Base-by-base conservation (phyloP, 2,888 invertebrate species). In the Ctena decussata region DNA sequence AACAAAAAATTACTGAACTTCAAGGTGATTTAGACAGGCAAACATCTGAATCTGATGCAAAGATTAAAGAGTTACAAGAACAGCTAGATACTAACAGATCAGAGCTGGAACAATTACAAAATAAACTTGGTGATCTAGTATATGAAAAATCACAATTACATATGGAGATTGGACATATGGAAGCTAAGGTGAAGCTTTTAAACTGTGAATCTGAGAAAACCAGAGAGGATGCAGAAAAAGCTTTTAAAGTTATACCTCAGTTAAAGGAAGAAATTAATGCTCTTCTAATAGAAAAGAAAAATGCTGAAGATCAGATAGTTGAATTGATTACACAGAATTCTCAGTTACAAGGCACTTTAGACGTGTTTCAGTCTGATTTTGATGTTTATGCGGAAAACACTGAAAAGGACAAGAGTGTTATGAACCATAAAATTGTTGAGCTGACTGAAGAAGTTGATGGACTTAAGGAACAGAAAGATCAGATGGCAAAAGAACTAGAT, bases 71-170 rank as follows among this genome's bases (percentile, higher is more conserved):
- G 8, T 60, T 86, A 24, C 80, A 74, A 27, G 57, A 53, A 53
- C 84, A 86, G 69, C 37, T 91, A 11, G 80, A 87, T 27, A 49
- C n/a, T 21, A 82, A 85, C 27, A 85, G 86, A 41, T 57, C 72
- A 32, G 86, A 87, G 3, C 72, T 87, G 37, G 49, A 79, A 37
- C 85, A 88, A 60, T 77, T 87, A 21, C 86, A 90, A 37, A 85
- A 84, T 27, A 88, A 88, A 77, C 77, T 90, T 12, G 86, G 87
- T 15, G 86, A 89, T 85, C 82, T 91, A 1, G 85, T 88, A 24
- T 86, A 82, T 77, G 91, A 91, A 75, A 91, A 90, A 49, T 86
- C 86, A 30, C 86, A 90, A 78, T 71, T 90, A 21, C 86, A 89
- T 80, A 85, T 65, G n/a, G 86, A 91, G 57, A 86, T 92, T 12